Base-by-base conservation (phyloP, 2,888 invertebrate species). In the Hypomecis punctinalis region DNA sequence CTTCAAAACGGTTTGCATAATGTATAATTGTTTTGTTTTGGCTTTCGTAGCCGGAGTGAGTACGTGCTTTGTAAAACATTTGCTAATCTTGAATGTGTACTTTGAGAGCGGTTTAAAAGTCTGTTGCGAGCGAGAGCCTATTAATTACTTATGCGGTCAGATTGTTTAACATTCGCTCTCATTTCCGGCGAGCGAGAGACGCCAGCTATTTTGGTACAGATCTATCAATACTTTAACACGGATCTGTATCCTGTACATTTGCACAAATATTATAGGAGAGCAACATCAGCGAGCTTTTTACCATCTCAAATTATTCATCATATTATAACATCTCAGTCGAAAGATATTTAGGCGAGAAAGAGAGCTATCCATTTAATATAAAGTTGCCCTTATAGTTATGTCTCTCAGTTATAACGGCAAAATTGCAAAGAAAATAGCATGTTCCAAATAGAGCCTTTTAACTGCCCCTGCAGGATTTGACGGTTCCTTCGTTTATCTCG, bases 171-270 rank as follows among this genome's bases (percentile, higher is more conserved):
- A 68, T 65, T 63, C 66, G 56, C 60, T 63, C 63, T 63, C 63
- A 56, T 67, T 70, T 70, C 70, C 71, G 67, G 68, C 61, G 60
- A 42, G 55, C 47, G 56, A 10, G 54, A 46, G 64, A 47, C 63
- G 51, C 33, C 43, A 49, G 62, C 55, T 71, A 71, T 71, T 68
- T 66, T 63, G 43, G 69, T 63, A 55, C 48, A 67, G 56, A 63
- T 63, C 49, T 63, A 64, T 66, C 70, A 61, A 61, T 65, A 56
- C 56, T 52, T 51, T 52, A 56, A 60, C 61, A 57, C 56, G 52
- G 42, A 56, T 60, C 23, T n/a, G 64, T 23, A 61, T 65, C 61
- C 61, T 56, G 65, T 40, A 47, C 23, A 51, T 42, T 55, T 52
- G 64, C 60, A 46, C 6, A 36, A 42, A 37, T 47, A 52, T 35